Conservation (phyloP, 1,140 invertebrate genomes). For the Drosophila sp. region DNA sequence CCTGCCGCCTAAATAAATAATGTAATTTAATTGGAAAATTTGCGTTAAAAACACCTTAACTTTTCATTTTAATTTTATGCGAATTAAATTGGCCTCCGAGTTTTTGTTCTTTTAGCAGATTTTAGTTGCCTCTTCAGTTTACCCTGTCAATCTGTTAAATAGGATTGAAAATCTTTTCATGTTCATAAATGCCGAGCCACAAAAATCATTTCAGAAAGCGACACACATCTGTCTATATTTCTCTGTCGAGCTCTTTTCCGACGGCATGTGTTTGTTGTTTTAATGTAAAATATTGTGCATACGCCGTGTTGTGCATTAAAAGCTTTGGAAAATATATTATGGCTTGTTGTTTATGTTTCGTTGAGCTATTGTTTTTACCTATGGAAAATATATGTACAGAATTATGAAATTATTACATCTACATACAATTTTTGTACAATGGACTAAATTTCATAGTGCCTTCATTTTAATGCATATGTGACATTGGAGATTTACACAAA, state of each 20-base stretch:
- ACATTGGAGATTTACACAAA: too few relatives aligned
- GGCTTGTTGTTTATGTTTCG: background rate
- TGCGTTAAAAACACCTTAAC: constrained; percentile 11
- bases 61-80: constrained; percentile 20
- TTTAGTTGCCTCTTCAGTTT: constrained; percentile 5
- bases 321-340: constrained; percentile 48
- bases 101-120: background rate
- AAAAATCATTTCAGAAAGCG: constrained; percentile 51
- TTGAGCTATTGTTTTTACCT: constrained; percentile 8
- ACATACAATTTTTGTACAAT: background rate
- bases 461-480: too few relatives aligned
- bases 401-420: background rate
- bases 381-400: background rate
- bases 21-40: constrained; percentile 43
- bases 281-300: constrained; percentile 78
- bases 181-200: constrained; percentile 38
- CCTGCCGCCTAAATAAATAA: constrained; percentile 50
- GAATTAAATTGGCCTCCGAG: constrained; percentile 28
- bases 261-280: constrained; percentile 65
- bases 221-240: constrained; percentile 17
- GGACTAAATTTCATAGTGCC: background rate
- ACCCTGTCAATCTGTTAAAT: constrained; percentile 54
- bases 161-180: constrained; percentile 14
- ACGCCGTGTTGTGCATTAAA: constrained; percentile 72
- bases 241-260: constrained; percentile 12